phyloP scores from a whole-genome alignment of 2,888 invertebrate species.

The Metalampra italica region DNA sequence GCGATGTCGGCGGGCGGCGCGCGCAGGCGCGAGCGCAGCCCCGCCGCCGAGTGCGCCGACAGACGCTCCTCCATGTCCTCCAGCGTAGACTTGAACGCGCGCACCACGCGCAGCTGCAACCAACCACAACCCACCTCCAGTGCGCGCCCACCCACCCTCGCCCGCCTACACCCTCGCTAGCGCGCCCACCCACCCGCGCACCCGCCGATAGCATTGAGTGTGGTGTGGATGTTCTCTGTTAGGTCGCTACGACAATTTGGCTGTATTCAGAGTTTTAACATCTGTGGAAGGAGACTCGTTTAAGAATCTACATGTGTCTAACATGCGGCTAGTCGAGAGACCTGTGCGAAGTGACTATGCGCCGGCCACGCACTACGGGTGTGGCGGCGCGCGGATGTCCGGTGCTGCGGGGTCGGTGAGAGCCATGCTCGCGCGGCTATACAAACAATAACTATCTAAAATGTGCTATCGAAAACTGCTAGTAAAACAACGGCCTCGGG shows the following conservation, averaged over 20 bases:
- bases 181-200: constrained; percentile 12
- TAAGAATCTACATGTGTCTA: constrained; percentile 23
- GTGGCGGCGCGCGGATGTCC: constrained; percentile 14
- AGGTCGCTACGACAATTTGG: constrained; percentile 19
- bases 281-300: constrained; percentile 14
- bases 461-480: constrained; percentile 41
- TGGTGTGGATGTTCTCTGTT: constrained; percentile 63
- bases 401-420: constrained; percentile 18
- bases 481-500: constrained; percentile 30
- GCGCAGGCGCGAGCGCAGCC: constrained; percentile 89
- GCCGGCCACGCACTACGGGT: constrained; percentile 2
- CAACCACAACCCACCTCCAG: constrained; percentile 68
- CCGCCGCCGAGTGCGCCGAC: constrained; percentile 98
- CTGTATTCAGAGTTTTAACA: constrained; percentile 59
- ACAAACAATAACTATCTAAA: constrained; percentile 24
- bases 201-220: constrained; percentile 49
- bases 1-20: constrained; percentile 90
- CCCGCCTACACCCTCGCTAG: constrained; percentile 23
- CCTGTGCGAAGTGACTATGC: constrained; percentile 9
- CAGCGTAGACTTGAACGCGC: constrained; percentile 99
- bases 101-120: constrained; percentile 99
- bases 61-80: constrained; percentile 99
- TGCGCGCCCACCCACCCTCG: constrained; percentile 32
- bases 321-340: constrained; percentile 38
- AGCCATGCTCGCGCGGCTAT: constrained; percentile 40